Percentiles rank a stretch among this genome's conserved stretches.
Conservation (phyloP, 2,888 invertebrate species). For the Polydrusus cervinus region DNA sequence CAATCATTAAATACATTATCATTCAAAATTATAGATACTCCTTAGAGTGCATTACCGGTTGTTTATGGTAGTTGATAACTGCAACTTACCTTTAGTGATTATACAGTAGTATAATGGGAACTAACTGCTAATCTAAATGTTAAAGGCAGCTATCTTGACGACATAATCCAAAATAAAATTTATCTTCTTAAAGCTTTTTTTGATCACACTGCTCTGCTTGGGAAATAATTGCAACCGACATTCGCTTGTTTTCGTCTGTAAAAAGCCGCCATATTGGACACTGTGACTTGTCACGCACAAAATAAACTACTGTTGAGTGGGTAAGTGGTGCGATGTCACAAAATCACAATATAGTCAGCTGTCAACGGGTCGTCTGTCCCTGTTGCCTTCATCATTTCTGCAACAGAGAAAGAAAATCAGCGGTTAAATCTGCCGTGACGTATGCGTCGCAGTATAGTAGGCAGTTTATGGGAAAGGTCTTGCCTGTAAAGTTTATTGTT, state of each 20-base stretch:
- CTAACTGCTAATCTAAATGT: constrained; percentile 4
- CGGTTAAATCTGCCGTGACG: constrained; percentile 67
- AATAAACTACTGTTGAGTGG: constrained; percentile 65
- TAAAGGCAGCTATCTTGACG: constrained; percentile 7
- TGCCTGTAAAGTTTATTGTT: constrained; percentile 40
- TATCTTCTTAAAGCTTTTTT: not conserved
- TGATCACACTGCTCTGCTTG: constrained; percentile 16
- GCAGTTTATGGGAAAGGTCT: constrained; percentile 61
- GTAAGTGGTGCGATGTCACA: constrained; percentile 66
- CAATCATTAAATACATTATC: not conserved
- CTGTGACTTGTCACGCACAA: constrained; percentile 64
- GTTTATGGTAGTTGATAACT: constrained; percentile 7
- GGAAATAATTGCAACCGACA: constrained; percentile 6
- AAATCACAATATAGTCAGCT: constrained; percentile 66
- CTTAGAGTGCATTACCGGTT: not conserved
- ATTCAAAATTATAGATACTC: not conserved
- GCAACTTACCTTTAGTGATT: constrained; percentile 22
- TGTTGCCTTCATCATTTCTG: constrained; percentile 55
- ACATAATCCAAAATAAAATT: constrained; percentile 15
- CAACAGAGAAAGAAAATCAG: constrained; percentile 62
- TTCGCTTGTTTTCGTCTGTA: constrained; percentile 13
- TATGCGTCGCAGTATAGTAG: constrained; percentile 66
- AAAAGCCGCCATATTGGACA: constrained; percentile 42
- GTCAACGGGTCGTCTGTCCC: constrained; percentile 67
- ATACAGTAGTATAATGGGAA: not conserved